Percentiles rank a stretch among this genome's conserved stretches.
Conservation (phyloP, 2,888 invertebrate genomes). For the Blastobasis lacticolella region DNA sequence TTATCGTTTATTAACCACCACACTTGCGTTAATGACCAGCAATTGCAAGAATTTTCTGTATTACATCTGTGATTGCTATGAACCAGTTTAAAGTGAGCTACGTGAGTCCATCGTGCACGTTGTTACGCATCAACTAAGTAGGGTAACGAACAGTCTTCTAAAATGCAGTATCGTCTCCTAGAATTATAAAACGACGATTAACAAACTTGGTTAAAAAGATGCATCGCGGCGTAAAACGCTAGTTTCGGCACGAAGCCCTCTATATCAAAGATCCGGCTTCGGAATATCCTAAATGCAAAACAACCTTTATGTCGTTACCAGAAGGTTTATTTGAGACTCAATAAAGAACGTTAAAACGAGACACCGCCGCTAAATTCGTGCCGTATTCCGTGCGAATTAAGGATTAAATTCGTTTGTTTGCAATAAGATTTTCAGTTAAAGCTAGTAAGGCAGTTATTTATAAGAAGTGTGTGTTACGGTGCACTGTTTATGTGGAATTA, state of each 20-base stretch:
- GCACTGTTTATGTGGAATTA: slow-evolving; percentile 62
- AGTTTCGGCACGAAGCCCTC: slow-evolving; percentile 67
- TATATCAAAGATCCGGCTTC: slow-evolving; percentile 48
- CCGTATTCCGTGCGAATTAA: slow-evolving; percentile 29
- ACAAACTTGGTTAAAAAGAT: slow-evolving; percentile 56
- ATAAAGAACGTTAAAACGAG: slow-evolving; percentile 14
- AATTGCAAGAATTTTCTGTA: no score
- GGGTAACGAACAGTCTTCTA: no score
- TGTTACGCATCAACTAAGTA: no score
- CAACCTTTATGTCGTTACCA: slow-evolving; percentile 26
- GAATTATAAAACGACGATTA: slow-evolving; percentile 43
- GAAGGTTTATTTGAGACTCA: slow-evolving; percentile 25
- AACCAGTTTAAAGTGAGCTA: no score
- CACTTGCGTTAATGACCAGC: no score
- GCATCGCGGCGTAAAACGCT: slow-evolving; percentile 61
- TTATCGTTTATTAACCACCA: background rate
- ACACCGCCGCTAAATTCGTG: slow-evolving; percentile 26
- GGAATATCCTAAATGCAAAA: slow-evolving; percentile 35
- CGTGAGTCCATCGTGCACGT: no score
- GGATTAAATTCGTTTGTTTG: slow-evolving; percentile 35
- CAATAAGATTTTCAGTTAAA: slow-evolving; percentile 6
- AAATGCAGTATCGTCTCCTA: slow-evolving; percentile 28
- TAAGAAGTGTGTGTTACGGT: slow-evolving; percentile 54
- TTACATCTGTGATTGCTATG: no score
- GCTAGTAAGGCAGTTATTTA: slow-evolving; percentile 26